phyloP scores from a whole-genome alignment of 2,113 vertebrate species.

The Myodes glareolus region DNA sequence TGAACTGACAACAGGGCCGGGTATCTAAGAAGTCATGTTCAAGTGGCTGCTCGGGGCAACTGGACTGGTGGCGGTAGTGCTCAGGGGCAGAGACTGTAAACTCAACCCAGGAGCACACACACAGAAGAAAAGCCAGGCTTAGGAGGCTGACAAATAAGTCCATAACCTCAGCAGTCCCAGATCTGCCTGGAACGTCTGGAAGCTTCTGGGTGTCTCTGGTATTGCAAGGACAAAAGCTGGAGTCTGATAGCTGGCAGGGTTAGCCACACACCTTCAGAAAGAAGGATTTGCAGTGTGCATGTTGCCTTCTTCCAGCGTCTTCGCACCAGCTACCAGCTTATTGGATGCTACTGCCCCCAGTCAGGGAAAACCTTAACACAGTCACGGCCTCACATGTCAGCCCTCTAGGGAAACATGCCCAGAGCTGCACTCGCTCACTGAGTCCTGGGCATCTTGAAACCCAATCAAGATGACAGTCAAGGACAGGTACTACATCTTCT shows the following conservation, averaged over 20 bases:
- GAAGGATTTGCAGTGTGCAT: not conserved
- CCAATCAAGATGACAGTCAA: not conserved
- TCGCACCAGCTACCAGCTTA: not conserved
- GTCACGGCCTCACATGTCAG: no score
- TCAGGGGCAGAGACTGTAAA: not conserved
- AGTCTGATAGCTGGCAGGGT: not conserved
- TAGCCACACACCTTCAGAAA: not conserved
- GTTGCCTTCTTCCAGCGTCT: not conserved
- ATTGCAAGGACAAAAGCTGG: not conserved
- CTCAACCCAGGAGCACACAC: not conserved
- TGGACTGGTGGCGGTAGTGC: not conserved
- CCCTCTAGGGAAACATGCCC: not conserved
- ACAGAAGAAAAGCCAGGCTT: not conserved
- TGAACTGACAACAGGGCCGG: not conserved
- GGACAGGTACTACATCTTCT: not conserved
- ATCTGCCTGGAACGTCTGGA: not conserved
- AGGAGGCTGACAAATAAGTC: not conserved
- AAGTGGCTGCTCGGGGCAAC: not conserved
- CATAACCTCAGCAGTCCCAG: not conserved
- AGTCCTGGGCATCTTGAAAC: not conserved
- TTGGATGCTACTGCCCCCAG: not conserved
- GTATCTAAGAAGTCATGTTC: not conserved
- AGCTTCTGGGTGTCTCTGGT: not conserved
- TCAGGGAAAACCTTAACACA: not conserved
- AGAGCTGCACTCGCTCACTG: not conserved